Base-by-base conservation (phyloP, 2,888 invertebrate genomes). In the Mechanitis messenoides region DNA sequence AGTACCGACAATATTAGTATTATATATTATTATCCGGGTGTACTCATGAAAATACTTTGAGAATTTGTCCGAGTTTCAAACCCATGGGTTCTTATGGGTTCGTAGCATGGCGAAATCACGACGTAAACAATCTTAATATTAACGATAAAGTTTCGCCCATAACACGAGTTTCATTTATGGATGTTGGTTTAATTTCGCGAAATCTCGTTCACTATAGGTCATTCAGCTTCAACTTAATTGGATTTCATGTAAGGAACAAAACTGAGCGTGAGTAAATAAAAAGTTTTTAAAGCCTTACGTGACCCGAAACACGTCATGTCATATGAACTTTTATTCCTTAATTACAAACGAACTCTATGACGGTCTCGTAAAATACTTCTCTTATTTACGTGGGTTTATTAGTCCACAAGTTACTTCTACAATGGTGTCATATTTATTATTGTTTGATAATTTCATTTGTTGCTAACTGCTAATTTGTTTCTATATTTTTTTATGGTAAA, bases 311-410 rank as follows among this genome's bases (percentile, higher is more conserved):
- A 63, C 64, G 62, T 60, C 59, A 57, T 56, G 59, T 59, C 68
- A 67, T 68, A 65, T 62, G 59, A 67, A 66, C 61, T 65, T 64
- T 69, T 66, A 60, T 42, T 42, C 67, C 53, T 67, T 71, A 67
- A 69, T 69, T 69, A 67, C 65, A 55, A 60, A 56, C 56, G 57
- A 47, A 50, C 31, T 31, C 31, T 50, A 63, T 61, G 62, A 68
- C 64, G 61, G 64, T 61, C 66, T 58, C 62, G 56, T 63, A 66
- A 68, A 69, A 63, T 53, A 58, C 45, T 60, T 58, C 28, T 60
- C 45, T 61, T 59, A 64, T 56, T 64, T 65, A 61, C 61, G 50
- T 58, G 38, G 62, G 58, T 59, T 58, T 57, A 63, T 63, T 66
- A 61, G 59, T 64, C 65, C 59, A 59, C 55, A 47, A 47, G 59